Conservation (phyloP, 2,113 vertebrate species). For the Prinia subflava region DNA sequence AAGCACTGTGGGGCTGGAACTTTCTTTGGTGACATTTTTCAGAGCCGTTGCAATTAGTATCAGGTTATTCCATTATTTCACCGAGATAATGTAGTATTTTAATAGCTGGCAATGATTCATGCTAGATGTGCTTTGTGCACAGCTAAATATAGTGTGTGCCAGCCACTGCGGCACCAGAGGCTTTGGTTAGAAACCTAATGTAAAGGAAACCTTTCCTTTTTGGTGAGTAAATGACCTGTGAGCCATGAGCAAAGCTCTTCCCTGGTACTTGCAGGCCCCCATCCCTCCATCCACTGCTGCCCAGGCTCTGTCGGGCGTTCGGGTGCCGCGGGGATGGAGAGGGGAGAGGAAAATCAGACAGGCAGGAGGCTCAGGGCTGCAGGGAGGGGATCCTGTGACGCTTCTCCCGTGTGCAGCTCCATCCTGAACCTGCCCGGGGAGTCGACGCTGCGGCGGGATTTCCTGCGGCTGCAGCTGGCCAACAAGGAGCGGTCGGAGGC, state of each 20-base stretch:
- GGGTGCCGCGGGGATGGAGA: not conserved
- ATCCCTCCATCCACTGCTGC: not conserved
- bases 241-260: not conserved
- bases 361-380: not conserved
- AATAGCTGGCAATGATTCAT: slow-evolving; percentile 53
- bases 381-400: not conserved
- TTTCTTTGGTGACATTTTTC: slow-evolving; percentile 15
- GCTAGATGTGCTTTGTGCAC: slow-evolving; percentile 21
- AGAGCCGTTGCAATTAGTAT: not conserved
- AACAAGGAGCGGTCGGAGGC: slow-evolving; percentile 97
- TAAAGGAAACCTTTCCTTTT: not conserved
- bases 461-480: slow-evolving; percentile 93
- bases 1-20: not conserved
- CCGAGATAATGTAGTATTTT: slow-evolving; percentile 43
- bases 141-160: slow-evolving; percentile 47
- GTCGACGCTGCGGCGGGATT: slow-evolving; percentile 92
- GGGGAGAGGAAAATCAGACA: accelerated
- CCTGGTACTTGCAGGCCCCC: not conserved
- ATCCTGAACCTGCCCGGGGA: slow-evolving; percentile 96
- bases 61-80: slow-evolving; percentile 55
- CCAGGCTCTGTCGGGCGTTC: accelerated
- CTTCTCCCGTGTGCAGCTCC: slow-evolving; percentile 74
- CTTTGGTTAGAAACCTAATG: not conserved
- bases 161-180: slow-evolving; percentile 2
- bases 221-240: not conserved